phyloP scores from a whole-genome alignment of 30 jellyfish, hydroid and myxozoan genomes.

The Phacellophora camtschatica region DNA sequence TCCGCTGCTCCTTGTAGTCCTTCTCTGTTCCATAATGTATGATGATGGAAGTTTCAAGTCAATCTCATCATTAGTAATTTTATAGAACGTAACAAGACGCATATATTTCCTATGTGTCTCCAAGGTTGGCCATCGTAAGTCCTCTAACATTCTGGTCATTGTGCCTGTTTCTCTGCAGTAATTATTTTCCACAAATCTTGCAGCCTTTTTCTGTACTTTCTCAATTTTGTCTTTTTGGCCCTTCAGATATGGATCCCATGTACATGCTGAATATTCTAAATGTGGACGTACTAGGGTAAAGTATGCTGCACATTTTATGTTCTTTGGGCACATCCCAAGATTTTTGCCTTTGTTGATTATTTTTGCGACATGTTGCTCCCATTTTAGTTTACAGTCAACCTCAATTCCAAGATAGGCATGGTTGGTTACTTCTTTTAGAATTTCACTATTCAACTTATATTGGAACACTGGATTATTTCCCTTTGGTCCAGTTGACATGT shows the following conservation, averaged over 20 bases:
- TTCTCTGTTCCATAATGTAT: conserved; percentile 36
- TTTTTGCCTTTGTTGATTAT: too few relatives aligned
- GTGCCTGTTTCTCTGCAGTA: conserved; percentile 55
- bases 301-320: conserved; percentile 60
- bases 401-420: conserved; percentile 54
- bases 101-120: conserved; percentile 20
- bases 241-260: conserved; percentile 41
- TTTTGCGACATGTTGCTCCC: too few relatives aligned
- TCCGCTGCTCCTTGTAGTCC: conserved; percentile 68
- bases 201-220: conserved; percentile 3
- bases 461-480: conserved; percentile 57
- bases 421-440: conserved; percentile 53
- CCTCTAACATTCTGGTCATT: conserved; percentile 55
- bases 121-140: conserved; percentile 57
- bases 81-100: conserved; percentile 23
- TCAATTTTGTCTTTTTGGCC: not conserved
- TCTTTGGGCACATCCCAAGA: conserved; percentile 76
- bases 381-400: conserved; percentile 37
- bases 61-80: conserved; percentile 29
- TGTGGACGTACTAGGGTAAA: conserved; percentile 68
- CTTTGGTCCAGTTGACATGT: conserved; percentile 64
- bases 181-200: conserved; percentile 41
- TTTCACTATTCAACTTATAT: conserved; percentile 59
- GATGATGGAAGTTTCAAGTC: conserved; percentile 37
- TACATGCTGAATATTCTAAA: conserved; percentile 63